A percentile compares a stretch with the other conserved stretches of the same genome.
These are phyloP conservation scores for Hyposoter dolosus DNA, from an alignment of 2,888 invertebrate genomes.

Conservation along the genomic window DNA sequence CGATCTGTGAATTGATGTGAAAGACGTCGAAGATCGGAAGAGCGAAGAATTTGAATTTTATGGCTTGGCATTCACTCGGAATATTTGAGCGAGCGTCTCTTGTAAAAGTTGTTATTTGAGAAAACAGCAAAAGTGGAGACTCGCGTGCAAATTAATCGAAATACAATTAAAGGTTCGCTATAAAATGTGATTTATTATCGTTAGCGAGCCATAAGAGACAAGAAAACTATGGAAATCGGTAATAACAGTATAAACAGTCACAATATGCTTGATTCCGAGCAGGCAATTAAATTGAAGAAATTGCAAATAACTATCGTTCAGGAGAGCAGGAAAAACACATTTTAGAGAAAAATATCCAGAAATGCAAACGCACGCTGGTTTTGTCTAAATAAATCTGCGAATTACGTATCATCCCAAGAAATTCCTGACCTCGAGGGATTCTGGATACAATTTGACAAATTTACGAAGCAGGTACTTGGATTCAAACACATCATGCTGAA, in stretches of 20 bases:
- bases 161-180: slow-evolving; percentile 2
- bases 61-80: neutral
- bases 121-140: neutral
- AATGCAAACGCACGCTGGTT: slow-evolving; percentile 5
- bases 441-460: slow-evolving; percentile 69
- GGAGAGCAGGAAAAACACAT: slow-evolving; percentile 23
- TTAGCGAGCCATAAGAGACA: neutral
- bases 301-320: slow-evolving; percentile 65
- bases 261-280: slow-evolving; percentile 71
- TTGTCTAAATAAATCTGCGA: slow-evolving; percentile 27
- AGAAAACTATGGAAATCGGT: neutral
- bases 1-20: slow-evolving; percentile 67
- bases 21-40: slow-evolving; percentile 60
- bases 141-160: neutral
- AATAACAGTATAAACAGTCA: neutral
- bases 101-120: neutral
- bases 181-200: slow-evolving; percentile 5
- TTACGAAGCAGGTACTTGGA: slow-evolving; percentile 55
- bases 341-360: slow-evolving; percentile 53
- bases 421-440: slow-evolving; percentile 71
- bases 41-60: slow-evolving; percentile 57
- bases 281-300: neutral
- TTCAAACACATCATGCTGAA: neutral
- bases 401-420: slow-evolving; percentile 72
- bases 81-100: slow-evolving; percentile 17